Percentiles rank a stretch among this genome's conserved stretches.
phyloP scores from a whole-genome alignment of 2,113 vertebrate genomes.

The Alectura lathami region DNA sequence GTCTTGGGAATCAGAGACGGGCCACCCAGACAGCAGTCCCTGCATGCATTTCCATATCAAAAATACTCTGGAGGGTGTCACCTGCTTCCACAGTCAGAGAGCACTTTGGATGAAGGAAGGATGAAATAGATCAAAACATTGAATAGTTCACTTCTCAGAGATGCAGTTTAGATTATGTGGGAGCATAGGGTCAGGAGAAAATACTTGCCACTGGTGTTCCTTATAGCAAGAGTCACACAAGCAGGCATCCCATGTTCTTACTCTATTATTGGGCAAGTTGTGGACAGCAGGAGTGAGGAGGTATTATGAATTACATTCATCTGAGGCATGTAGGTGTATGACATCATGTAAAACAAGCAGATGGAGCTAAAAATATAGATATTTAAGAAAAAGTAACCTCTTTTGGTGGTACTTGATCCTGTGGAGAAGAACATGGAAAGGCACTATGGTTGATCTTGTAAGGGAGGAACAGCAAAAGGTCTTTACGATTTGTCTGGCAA shows the following conservation, averaged over 20 bases:
- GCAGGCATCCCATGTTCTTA: background rate
- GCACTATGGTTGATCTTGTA: background rate
- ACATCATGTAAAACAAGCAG: background rate
- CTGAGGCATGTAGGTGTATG: background rate
- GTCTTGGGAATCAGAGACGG: background rate
- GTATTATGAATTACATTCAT: background rate
- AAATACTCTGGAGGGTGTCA: background rate
- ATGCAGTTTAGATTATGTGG: background rate
- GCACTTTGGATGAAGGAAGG: background rate
- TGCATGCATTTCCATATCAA: background rate
- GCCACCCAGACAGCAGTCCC: conserved; percentile 28
- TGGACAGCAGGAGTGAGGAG: background rate
- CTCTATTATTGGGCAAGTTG: background rate
- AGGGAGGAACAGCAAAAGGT: background rate
- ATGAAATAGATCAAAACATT: background rate
- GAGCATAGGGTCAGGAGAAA: background rate
- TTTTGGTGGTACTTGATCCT: background rate
- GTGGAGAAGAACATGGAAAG: background rate
- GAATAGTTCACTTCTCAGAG: background rate
- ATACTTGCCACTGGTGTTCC: accelerated
- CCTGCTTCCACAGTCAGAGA: background rate
- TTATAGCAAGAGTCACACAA: background rate
- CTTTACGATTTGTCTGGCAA: background rate
- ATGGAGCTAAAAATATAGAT: background rate
- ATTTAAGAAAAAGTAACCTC: background rate